These are phyloP conservation scores for Tiaroga cobitis DNA, from an alignment of 2,797 vertebrate genomes.

Conservation along the genomic window DNA sequence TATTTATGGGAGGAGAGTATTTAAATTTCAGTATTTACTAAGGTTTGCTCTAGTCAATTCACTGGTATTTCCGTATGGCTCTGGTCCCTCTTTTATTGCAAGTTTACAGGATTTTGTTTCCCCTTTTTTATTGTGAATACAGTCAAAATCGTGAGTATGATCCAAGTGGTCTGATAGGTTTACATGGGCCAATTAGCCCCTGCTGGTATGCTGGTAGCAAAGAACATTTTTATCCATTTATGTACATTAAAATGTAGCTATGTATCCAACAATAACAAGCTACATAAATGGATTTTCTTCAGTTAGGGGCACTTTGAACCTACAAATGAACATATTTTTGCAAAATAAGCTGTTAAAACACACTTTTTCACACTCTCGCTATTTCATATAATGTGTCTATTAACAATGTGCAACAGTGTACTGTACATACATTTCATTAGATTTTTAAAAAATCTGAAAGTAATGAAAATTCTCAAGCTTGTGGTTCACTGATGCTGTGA, in stretches of 20 bases:
- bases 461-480: neutral
- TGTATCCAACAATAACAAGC: neutral
- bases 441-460: neutral
- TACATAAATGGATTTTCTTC: too few species aligned
- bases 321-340: neutral
- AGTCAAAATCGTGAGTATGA: neutral
- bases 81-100: neutral
- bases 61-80: neutral
- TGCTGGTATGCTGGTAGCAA: neutral
- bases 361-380: neutral
- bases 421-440: neutral
- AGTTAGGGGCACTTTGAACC: neutral
- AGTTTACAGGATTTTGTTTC: neutral
- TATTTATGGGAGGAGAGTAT: too few species aligned
- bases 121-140: neutral
- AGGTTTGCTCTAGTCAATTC: too few species aligned
- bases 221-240: too few species aligned
- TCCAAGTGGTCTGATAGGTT: neutral
- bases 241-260: neutral
- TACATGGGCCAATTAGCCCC: neutral
- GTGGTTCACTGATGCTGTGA: neutral
- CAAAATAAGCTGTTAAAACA: neutral
- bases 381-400: neutral
- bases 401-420: neutral
- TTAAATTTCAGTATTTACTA: too few species aligned